A percentile compares a stretch with the other conserved stretches of the same genome.
Evolutionary conservation across 1,140 invertebrate species (phyloP).

Genomic region (Drosophila lini): DNA sequence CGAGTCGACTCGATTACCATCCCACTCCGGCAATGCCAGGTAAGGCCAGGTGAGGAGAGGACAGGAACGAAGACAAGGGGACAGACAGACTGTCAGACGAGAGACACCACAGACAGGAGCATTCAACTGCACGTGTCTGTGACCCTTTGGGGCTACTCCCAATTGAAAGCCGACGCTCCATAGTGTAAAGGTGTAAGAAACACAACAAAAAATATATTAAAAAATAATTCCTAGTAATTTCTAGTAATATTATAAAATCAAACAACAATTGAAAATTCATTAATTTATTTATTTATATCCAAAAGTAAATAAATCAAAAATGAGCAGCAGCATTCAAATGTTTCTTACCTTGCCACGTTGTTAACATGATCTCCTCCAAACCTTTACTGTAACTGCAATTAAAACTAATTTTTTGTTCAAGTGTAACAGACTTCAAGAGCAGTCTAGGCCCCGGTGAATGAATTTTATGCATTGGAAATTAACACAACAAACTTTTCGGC

Average conservation of each 20-base stretch:
- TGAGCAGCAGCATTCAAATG: neutral
- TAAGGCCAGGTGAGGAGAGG: neutral
- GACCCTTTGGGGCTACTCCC: slow-evolving; percentile 24
- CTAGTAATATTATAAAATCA: neutral
- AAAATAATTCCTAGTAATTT: too few relatives aligned
- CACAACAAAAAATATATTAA: slow-evolving; percentile 8
- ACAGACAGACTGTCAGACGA: slow-evolving; percentile 22
- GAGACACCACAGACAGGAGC: slow-evolving; percentile 19
- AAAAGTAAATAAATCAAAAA: too few relatives aligned
- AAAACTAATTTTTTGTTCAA: neutral
- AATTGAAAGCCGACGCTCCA: slow-evolving; percentile 32
- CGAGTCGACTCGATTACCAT: slow-evolving; percentile 55
- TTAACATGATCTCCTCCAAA: neutral
- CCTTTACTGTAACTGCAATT: too few relatives aligned
- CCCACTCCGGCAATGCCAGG: neutral
- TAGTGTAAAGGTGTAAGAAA: slow-evolving; percentile 3
- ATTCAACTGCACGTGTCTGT: slow-evolving; percentile 44
- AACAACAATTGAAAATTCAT: neutral
- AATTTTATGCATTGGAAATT: slow-evolving; percentile 78
- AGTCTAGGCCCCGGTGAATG: slow-evolving; percentile 42
- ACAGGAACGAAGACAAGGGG: neutral
- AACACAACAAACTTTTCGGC: slow-evolving; percentile 80
- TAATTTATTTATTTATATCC: too few relatives aligned
- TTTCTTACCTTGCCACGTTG: neutral
- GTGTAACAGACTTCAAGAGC: slow-evolving; percentile 16